Conservation (phyloP, 37 sponge, comb jelly and placozoan genomes). For the Crambe crambe region DNA sequence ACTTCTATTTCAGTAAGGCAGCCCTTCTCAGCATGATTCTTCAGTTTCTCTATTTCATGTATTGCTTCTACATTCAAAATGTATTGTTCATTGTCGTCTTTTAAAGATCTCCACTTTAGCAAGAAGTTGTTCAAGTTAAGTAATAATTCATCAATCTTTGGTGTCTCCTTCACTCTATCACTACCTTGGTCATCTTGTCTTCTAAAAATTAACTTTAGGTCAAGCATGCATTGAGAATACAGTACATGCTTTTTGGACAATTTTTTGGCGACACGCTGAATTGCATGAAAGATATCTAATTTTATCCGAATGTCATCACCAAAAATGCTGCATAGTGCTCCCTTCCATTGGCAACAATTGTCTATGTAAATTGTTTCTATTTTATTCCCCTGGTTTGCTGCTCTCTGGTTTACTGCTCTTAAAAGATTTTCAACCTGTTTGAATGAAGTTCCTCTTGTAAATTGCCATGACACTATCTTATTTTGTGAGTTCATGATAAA, state of each 20-base stretch:
- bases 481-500: constrained; percentile 27
- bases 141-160: not conserved
- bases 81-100: not conserved
- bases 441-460: constrained; percentile 42
- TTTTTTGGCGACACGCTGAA: constrained; percentile 23
- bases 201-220: constrained; percentile 36
- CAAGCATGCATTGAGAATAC: not conserved
- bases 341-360: constrained; percentile 41
- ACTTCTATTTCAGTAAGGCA: constrained; percentile 33
- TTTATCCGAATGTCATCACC: constrained; percentile 21
- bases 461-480: constrained; percentile 41
- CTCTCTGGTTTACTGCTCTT: not conserved
- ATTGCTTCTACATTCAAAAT: constrained; percentile 10
- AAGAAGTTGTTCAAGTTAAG: constrained; percentile 26
- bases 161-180: constrained; percentile 15
- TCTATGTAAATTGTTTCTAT: constrained; percentile 42
- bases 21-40: constrained; percentile 21
- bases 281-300: constrained; percentile 52
- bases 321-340: constrained; percentile 12
- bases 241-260: constrained; percentile 14
- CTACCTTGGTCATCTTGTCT: constrained; percentile 18
- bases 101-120: constrained; percentile 13
- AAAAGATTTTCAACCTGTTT: not conserved
- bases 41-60: constrained; percentile 15
- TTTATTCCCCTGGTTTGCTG: too few species aligned